Evolutionary conservation across 2,888 invertebrate species (phyloP).

Genomic region (Choristoneura rosaceana): DNA sequence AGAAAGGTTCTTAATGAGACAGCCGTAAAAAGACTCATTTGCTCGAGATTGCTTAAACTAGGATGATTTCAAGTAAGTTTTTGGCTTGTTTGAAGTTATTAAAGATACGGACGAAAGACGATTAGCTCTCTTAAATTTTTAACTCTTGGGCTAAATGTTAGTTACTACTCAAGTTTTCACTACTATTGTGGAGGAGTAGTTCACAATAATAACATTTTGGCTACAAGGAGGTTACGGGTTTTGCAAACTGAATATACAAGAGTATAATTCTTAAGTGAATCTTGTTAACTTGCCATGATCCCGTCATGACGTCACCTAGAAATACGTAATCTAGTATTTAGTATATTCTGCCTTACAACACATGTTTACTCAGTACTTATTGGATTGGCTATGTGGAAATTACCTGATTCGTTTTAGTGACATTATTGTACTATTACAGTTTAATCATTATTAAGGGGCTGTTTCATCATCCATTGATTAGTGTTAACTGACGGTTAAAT

Average conservation of each 20-base stretch:
- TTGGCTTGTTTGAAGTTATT: too few species aligned
- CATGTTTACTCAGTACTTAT: slow-evolving; percentile 18
- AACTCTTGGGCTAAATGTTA: not conserved
- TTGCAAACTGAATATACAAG: not conserved
- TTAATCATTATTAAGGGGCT: not conserved
- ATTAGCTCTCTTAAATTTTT: not conserved
- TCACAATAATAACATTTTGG: not conserved
- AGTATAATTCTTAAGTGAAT: too few species aligned
- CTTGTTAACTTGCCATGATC: not conserved
- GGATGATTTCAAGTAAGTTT: not conserved
- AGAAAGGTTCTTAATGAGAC: not conserved
- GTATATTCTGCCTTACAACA: slow-evolving; percentile 7
- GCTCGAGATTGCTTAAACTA: not conserved
- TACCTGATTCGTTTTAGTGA: not conserved
- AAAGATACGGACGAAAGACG: not conserved
- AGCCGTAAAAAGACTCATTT: too few species aligned
- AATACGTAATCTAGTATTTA: slow-evolving; percentile 17
- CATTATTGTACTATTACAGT: not conserved
- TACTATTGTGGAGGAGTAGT: not conserved
- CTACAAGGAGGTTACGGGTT: not conserved
- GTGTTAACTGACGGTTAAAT: too few species aligned
- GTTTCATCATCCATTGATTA: too few species aligned
- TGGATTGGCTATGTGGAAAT: slow-evolving; percentile 3
- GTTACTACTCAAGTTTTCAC: not conserved
- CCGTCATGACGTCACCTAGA: not conserved